These are phyloP conservation scores for Glaucopsyche alexis DNA, from an alignment of 2,888 invertebrate genomes.

Conservation along the genomic window DNA sequence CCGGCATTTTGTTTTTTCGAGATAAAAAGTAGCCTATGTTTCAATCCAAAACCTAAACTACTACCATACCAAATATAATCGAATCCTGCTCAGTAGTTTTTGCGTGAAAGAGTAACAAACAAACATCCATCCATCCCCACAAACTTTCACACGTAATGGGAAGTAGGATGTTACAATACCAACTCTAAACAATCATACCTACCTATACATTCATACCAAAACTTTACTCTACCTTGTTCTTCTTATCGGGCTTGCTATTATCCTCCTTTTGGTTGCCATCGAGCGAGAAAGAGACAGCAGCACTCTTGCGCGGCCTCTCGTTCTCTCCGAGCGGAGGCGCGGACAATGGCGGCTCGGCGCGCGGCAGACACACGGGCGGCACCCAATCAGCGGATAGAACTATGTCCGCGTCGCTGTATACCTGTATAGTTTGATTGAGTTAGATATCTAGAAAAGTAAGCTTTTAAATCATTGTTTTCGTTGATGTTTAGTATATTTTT, in stretches of 20 bases:
- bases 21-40: no score
- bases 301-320: constrained; percentile 72
- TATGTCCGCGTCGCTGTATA: constrained; percentile 93
- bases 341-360: constrained; percentile 82
- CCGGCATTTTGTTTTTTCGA: no score
- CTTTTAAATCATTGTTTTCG: no score
- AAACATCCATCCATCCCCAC: no score
- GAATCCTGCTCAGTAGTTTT: no score
- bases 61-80: no score
- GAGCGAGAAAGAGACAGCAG: constrained; percentile 74
- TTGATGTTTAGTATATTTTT: no score
- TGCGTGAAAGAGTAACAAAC: no score
- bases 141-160: no score
- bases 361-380: constrained; percentile 89
- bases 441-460: neutral
- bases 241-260: constrained; percentile 81
- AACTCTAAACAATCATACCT: neutral
- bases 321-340: constrained; percentile 75
- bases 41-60: no score
- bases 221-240: constrained; percentile 82
- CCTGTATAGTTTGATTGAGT: constrained; percentile 55
- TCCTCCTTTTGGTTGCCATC: constrained; percentile 76
- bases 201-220: constrained; percentile 9
- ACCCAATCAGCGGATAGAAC: constrained; percentile 93
- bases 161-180: no score